Conservation (phyloP, 1,140 invertebrate species). For the Apocrypta bakeri region DNA sequence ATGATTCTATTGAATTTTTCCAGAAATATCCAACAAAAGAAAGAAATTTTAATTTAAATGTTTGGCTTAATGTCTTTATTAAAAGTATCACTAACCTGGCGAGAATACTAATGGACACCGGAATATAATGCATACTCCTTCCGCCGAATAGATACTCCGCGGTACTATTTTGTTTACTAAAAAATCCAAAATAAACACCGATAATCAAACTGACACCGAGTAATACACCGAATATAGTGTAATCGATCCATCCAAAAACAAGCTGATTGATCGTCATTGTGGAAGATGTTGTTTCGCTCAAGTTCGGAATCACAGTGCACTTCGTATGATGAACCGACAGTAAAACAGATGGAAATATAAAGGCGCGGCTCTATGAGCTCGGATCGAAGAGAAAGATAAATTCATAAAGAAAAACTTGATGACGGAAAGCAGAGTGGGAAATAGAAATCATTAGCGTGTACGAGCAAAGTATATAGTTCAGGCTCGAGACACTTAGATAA, state of each 20-base stretch:
- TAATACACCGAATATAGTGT: constrained; percentile 81
- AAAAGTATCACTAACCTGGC: constrained; percentile 80
- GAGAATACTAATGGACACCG: constrained; percentile 86
- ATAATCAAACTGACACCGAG: constrained; percentile 82
- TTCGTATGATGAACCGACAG: neutral
- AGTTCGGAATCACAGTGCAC: neutral
- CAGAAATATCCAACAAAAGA: too few relatives aligned
- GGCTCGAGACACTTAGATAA: neutral
- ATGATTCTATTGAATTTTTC: too few relatives aligned
- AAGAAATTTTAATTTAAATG: too few relatives aligned
- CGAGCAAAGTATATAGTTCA: neutral
- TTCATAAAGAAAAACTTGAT: neutral
- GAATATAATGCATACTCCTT: constrained; percentile 86
- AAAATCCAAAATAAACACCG: constrained; percentile 88
- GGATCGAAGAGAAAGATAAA: too few relatives aligned
- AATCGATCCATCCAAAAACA: constrained; percentile 77
- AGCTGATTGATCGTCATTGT: constrained; percentile 45
- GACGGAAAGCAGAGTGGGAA: neutral
- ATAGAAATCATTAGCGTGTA: neutral
- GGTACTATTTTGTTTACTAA: constrained; percentile 84
- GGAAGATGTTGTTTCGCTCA: neutral
- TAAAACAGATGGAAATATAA: neutral
- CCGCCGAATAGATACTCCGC: constrained; percentile 89
- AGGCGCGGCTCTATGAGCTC: neutral
- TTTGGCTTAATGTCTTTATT: too few relatives aligned